Evolutionary conservation across 2,888 invertebrate genomes (phyloP).

Genomic region (Apantesis nais): DNA sequence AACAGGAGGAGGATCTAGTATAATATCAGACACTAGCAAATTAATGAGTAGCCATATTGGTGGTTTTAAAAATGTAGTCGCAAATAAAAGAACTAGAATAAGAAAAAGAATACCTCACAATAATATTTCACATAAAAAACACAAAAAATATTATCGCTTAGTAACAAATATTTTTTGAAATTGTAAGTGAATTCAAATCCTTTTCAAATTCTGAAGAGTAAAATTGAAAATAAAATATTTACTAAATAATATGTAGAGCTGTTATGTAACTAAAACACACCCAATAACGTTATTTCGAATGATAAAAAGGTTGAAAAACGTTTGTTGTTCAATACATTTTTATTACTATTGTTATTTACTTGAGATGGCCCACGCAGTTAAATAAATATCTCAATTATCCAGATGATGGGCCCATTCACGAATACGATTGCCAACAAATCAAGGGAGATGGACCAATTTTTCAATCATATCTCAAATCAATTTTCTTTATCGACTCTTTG

Average conservation of each 20-base stretch:
- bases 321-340: slow-evolving; percentile 17
- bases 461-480: slow-evolving; percentile 40
- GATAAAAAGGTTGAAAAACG: slow-evolving; percentile 8
- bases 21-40: too few species aligned
- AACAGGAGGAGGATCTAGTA: too few species aligned
- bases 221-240: neutral
- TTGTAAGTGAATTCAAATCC: too few species aligned
- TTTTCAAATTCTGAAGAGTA: neutral
- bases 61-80: too few species aligned
- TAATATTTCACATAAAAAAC: too few species aligned
- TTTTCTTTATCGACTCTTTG: slow-evolving; percentile 39
- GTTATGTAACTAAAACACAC: neutral
- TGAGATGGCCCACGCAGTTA: slow-evolving; percentile 25
- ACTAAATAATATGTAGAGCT: neutral
- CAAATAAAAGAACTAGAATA: too few species aligned
- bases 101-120: too few species aligned
- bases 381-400: slow-evolving; percentile 50
- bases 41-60: too few species aligned
- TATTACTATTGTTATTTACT: slow-evolving; percentile 17
- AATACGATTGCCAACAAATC: slow-evolving; percentile 46
- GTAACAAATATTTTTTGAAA: neutral
- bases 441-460: slow-evolving; percentile 41
- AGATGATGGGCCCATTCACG: slow-evolving; percentile 49
- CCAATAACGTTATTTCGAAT: neutral
- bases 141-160: neutral